Percentiles rank a stretch among this genome's conserved stretches.
phyloP scores from a whole-genome alignment of 2,888 invertebrate genomes.

The Pammene fasciana region DNA sequence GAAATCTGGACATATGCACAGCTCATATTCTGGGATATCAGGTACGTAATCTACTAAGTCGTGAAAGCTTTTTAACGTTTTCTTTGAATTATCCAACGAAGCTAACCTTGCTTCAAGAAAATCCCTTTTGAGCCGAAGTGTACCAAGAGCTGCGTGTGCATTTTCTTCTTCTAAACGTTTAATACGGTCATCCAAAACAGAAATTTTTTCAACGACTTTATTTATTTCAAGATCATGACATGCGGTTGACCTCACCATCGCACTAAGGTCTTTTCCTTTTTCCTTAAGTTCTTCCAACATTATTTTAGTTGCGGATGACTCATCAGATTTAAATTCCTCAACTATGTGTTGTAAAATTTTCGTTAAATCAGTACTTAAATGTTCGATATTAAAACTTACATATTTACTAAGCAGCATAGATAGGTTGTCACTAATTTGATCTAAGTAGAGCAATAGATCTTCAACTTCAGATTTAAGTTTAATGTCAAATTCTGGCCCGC shows the following conservation, averaged over 20 bases:
- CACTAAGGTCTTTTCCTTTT: slow-evolving; percentile 60
- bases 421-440: slow-evolving; percentile 68
- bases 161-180: slow-evolving; percentile 61
- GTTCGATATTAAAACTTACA: slow-evolving; percentile 59
- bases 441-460: slow-evolving; percentile 69
- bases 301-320: slow-evolving; percentile 52
- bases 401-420: slow-evolving; percentile 62
- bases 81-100: slow-evolving; percentile 67
- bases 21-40: slow-evolving; percentile 53
- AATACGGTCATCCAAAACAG: slow-evolving; percentile 64
- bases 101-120: slow-evolving; percentile 63
- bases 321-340: slow-evolving; percentile 57
- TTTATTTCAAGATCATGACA: slow-evolving; percentile 67
- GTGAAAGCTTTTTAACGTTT: slow-evolving; percentile 59
- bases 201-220: slow-evolving; percentile 68
- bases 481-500: slow-evolving; percentile 58
- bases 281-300: slow-evolving; percentile 61
- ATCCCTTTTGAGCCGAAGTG: slow-evolving; percentile 65
- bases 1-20: slow-evolving; percentile 70
- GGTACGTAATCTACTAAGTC: slow-evolving; percentile 33
- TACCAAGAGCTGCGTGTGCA: slow-evolving; percentile 64
- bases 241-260: slow-evolving; percentile 64
- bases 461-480: slow-evolving; percentile 56
- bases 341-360: slow-evolving; percentile 72
- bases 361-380: slow-evolving; percentile 60